Evolutionary conservation across 2,888 invertebrate species (phyloP).

Genomic region (Apotomis capreana): DNA sequence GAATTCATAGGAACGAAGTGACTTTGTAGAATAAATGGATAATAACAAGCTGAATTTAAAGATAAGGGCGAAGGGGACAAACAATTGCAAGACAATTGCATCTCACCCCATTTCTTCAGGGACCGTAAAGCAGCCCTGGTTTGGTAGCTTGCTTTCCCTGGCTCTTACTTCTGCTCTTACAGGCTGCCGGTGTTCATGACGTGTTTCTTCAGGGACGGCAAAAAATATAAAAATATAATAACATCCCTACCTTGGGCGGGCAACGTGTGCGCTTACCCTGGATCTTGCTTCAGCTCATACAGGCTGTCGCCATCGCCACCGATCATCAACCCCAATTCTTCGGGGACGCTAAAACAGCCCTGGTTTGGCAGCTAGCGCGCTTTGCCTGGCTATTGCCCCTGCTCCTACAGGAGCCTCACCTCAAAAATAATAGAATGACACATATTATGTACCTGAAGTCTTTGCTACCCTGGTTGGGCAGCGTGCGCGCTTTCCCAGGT

Average conservation of each 20-base stretch:
- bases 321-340: slow-evolving; percentile 68
- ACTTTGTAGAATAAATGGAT: too few species aligned
- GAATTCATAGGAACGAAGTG: too few species aligned
- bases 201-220: too few species aligned
- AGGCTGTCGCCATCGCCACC: slow-evolving; percentile 64
- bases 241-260: slow-evolving; percentile 69
- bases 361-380: neutral
- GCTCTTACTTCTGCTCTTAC: neutral
- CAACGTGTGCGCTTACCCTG: slow-evolving; percentile 69
- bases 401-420: neutral
- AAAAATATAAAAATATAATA: too few species aligned
- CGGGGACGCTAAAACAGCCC: neutral
- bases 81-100: too few species aligned
- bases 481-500: slow-evolving; percentile 67
- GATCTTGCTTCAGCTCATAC: slow-evolving; percentile 69
- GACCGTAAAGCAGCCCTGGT: neutral
- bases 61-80: too few species aligned
- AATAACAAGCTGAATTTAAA: too few species aligned
- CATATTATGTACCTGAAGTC: slow-evolving; percentile 69
- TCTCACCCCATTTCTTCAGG: too few species aligned
- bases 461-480: slow-evolving; percentile 72
- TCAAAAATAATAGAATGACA: too few species aligned
- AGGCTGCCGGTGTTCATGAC: neutral
- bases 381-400: neutral
- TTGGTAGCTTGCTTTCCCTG: neutral